These are phyloP conservation scores for Prolemur simus DNA, from an alignment of 2,113 vertebrate genomes.

Conservation along the genomic window DNA sequence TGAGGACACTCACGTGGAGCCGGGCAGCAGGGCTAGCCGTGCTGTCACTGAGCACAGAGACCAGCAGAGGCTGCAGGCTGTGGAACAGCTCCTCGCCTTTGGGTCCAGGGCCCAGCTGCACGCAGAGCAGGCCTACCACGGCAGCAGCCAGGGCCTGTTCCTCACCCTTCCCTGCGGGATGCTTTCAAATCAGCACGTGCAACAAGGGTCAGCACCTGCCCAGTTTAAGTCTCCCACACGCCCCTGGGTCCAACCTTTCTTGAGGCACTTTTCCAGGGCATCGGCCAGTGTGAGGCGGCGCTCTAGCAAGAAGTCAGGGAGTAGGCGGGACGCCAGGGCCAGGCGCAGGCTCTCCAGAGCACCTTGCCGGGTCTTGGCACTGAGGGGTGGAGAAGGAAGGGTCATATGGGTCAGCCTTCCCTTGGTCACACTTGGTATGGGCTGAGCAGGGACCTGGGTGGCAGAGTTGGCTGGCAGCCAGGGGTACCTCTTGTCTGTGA, in stretches of 20 bases:
- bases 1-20: constrained; percentile 90
- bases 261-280: constrained; percentile 94
- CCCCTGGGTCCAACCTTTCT: constrained; percentile 87
- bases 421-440: not conserved
- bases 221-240: not conserved
- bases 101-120: constrained; percentile 93
- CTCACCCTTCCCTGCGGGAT: constrained; percentile 89
- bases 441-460: not conserved
- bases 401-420: not conserved
- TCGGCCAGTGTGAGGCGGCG: constrained; percentile 90
- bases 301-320: constrained; percentile 92
- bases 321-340: constrained; percentile 89
- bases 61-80: constrained; percentile 88
- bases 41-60: constrained; percentile 88
- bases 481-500: constrained; percentile 94
- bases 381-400: constrained; percentile 62
- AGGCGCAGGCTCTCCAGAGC: constrained; percentile 90
- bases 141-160: constrained; percentile 92
- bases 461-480: not conserved
- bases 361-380: constrained; percentile 89
- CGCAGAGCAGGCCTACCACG: constrained; percentile 90
- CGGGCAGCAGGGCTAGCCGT: constrained; percentile 87
- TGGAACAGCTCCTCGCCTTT: constrained; percentile 93
- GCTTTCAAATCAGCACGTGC: not conserved
- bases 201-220: not conserved